Evolutionary conservation across 2,888 invertebrate species (phyloP), one percentile per base, ranked within the genome.

Genomic region (Sericinus montela): DNA sequence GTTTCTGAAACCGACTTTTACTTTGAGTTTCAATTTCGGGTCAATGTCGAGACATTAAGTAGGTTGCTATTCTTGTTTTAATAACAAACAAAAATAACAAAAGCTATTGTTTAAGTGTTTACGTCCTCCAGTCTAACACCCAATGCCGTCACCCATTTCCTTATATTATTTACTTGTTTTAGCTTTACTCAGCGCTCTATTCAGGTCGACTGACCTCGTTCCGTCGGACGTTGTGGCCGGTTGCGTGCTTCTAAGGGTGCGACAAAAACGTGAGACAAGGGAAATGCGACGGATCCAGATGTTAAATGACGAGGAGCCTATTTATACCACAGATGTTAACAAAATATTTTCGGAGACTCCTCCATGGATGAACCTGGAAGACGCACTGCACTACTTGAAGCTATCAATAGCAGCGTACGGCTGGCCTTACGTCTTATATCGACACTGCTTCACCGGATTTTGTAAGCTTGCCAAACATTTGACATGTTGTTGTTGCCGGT

Each of bases 221-320:
- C 94, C 96, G 0, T 95, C 96, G 0, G 98, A 97, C 75, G 92
- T 97, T 11, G 92, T 96, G 48, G 97, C 97, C 9, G 97, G 97
- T 9, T 92, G 95, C 64, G 92, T 97, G 15, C 90, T 97, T n/a
- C 90, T 97, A 3, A 90, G 94, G 59, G 92, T 95, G 3, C 91
- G 93, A 46, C 94, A 94, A 69, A 94, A 94, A 69, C 83, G 93
- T 10, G 94, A 94, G 67, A 93, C 92, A 0, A 84, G 94, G 55
- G 94, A 94, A 72, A 91, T 93, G 84, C 78, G 93, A 30, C 86
- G 94, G 56, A 91, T 94, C 53, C 93, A 88, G 55, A 88, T 88
- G 88, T 63, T 88, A n/a, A 90, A 91, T 32, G 92, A 92, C 58
- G 92, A 92, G 59, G 91, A 92, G 57, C 93, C 93, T 3, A 92